phyloP scores from a whole-genome alignment of 2,113 vertebrate species.

The Rynchops niger region DNA sequence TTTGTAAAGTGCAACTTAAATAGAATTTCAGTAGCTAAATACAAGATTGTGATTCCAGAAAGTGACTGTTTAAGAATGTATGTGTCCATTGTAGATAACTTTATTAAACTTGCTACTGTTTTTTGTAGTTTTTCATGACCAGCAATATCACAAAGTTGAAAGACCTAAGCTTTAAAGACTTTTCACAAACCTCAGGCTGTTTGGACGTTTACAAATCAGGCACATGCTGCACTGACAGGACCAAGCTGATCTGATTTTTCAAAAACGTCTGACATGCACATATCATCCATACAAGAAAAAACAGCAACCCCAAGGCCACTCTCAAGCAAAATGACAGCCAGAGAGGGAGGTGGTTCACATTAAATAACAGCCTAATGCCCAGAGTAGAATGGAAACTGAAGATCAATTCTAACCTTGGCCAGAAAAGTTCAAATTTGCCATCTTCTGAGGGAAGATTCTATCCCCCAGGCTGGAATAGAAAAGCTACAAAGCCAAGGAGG shows the following conservation, averaged over 20 bases:
- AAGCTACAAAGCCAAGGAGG: neutral
- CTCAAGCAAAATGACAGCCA: neutral
- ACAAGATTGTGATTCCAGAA: neutral
- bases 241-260: neutral
- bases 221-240: neutral
- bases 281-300: neutral
- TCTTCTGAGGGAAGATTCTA: neutral
- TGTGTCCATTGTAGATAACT: neutral
- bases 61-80: neutral
- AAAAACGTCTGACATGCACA: neutral
- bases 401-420: neutral
- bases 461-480: neutral
- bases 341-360: neutral
- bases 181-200: neutral
- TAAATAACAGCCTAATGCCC: neutral
- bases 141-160: neutral
- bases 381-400: neutral
- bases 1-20: neutral
- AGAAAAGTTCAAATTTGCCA: neutral
- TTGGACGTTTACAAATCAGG: neutral
- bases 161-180: neutral
- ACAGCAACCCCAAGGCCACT: neutral
- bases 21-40: neutral
- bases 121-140: neutral
- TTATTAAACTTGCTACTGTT: neutral